Base-by-base conservation (phyloP, 2,113 vertebrate species). In the Burhinus oedicnemus region DNA sequence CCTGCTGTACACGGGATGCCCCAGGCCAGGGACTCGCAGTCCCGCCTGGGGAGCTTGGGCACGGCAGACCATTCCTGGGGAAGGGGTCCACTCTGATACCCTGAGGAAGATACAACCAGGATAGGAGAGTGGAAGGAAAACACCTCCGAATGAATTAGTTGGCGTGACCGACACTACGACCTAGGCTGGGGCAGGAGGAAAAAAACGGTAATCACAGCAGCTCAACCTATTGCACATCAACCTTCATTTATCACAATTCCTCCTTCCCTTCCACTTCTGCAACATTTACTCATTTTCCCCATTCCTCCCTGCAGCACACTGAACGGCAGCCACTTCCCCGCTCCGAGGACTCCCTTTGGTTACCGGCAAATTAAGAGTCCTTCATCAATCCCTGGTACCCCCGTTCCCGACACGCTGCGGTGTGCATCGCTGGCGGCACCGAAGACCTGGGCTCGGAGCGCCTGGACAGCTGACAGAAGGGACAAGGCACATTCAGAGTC, bases 241-340 rank as follows among this genome's bases (percentile, higher is more conserved):
- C 25, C 87, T 34, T 8, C 55, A 34, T 61, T 34, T 66, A 62
- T 42, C 26, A 65, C 74, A 32, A 2, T 23, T 12, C 92, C 45
- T 80, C 44, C 26, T 87, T 66, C 75, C 34, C 45, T 86, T 55
- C 82, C 71, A 25, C 30, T 80, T 36, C 83, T 91, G 70, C 83
- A 71, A 62, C 69, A 47, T 40, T 38, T 30, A 32, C 87, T 62
- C 32, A 10, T 64, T 87, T 75, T 15, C 79, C 69, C 89, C 55
- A 0, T 54, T 38, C 55, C 70, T 58, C 21, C 5, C 93, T 45
- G 87, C 76, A 76, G 60, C 47, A 54, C 38, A 1, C 78, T 45
- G 81, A 96, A n/a, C 82, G 12, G 71, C 90, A 79, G 85, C 66
- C 89, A 66, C 49, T 54, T 79, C 84, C 74, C 71, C 70, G 61